Conservation (phyloP, 2,797 vertebrate species). For the Catharus ustulatus region DNA sequence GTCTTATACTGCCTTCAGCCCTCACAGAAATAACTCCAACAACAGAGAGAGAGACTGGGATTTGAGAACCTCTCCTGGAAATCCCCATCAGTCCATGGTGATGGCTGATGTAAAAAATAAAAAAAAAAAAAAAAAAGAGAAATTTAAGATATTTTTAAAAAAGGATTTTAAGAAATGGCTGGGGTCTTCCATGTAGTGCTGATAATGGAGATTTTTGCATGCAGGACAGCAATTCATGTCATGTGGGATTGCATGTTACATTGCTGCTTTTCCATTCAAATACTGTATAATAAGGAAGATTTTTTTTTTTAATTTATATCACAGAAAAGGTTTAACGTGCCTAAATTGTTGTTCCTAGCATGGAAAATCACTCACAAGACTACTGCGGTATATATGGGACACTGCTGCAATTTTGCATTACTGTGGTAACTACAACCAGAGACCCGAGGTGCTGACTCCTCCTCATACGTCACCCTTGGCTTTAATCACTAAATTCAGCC, state of each 20-base stretch:
- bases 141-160: no score
- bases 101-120: not conserved
- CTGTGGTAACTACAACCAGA: not conserved
- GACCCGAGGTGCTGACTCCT: not conserved
- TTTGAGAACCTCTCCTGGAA: not conserved
- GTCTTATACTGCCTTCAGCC: not conserved
- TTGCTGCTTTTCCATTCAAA: not conserved
- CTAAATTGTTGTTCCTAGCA: not conserved
- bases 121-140: not conserved
- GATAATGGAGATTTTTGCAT: not conserved
- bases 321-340: not conserved
- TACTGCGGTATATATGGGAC: not conserved
- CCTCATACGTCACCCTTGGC: not conserved
- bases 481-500: not conserved
- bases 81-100: not conserved
- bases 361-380: not conserved
- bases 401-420: not conserved
- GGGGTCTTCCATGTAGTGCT: not conserved
- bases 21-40: not conserved
- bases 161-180: not conserved
- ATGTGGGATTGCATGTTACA: fast-evolving
- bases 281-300: not conserved
- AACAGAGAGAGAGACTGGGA: not conserved
- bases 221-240: not conserved
- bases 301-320: not conserved